Evolutionary conservation across 2,113 vertebrate species (phyloP), one percentile per base, ranked within the genome.

Genomic region (Microtus montanus): DNA sequence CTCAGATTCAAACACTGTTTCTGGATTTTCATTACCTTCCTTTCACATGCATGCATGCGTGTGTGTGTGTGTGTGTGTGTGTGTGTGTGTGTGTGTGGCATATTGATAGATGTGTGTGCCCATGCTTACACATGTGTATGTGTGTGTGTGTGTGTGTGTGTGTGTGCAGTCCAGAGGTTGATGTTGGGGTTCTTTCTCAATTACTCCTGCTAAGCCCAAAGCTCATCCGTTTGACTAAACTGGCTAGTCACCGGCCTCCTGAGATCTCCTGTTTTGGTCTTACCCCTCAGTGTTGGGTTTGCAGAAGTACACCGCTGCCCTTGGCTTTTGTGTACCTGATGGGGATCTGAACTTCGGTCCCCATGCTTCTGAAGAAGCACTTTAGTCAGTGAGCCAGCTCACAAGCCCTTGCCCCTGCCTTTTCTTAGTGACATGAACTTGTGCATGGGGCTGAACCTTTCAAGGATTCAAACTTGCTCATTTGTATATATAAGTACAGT

Each of bases 401-500:
- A 33, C 5, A 47, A 66, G 19, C 44, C 63, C 41, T 35, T 68
- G 30, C 17, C 49, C 30, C 33, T 92, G 28, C 30, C 38, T 91
- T 80, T 87, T 87, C 73, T 70, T 54, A 68, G 61, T 47, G 41
- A 41, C 0, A 0, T 73, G 79, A 77, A 79, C 84, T 61, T 58
- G 13, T 17, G 13, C 58, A 15, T 13, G 10, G 47, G 66, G 35
- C 68, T 77, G 74, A 93, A 79, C 19, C 49, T 66, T 84, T 87
- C 44, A 47, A 63, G 9, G 77, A 54, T 44, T 94, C 87, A 30
- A 7, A 5, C 84, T 61, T 91, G 1, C 41, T 87, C 74, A 30
- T 71, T 63, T 75, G 35, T 88, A 49, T 84, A 84, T 54, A 83
- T 63, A 33, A 26, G 79, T 89, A 63, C 41, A 61, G 77, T 87